Conservation (phyloP, 2,797 vertebrate genomes). For the Mionectes olivaceus region DNA sequence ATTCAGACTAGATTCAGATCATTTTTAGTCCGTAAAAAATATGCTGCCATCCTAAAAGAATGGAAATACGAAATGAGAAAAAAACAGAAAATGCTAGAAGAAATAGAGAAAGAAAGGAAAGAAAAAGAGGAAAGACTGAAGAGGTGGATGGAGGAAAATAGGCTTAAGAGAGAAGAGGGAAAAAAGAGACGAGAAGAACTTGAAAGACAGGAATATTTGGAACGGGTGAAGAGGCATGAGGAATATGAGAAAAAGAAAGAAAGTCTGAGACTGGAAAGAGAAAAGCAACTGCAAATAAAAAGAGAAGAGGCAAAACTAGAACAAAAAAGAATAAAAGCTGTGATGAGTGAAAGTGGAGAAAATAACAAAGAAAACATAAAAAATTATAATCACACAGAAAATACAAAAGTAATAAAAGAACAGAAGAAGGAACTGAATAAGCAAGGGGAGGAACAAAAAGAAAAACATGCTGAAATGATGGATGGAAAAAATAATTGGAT, state of each 20-base stretch:
- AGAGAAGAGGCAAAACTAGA: neutral
- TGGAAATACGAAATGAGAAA: slow-evolving; percentile 47
- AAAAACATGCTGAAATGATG: neutral
- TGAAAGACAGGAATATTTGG: slow-evolving; percentile 59
- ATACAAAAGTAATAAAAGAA: neutral
- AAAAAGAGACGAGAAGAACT: slow-evolving; percentile 54
- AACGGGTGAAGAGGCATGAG: slow-evolving; percentile 49
- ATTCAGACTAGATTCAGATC: slow-evolving; percentile 82
- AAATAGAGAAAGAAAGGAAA: slow-evolving; percentile 66
- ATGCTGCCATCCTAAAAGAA: slow-evolving; percentile 68
- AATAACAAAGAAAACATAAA: neutral
- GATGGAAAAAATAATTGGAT: neutral
- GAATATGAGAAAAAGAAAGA: slow-evolving; percentile 79
- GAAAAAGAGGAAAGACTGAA: slow-evolving; percentile 72
- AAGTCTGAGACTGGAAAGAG: slow-evolving; percentile 66
- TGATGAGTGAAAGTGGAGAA: neutral
- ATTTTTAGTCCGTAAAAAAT: slow-evolving; percentile 66
- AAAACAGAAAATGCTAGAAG: slow-evolving; percentile 35
- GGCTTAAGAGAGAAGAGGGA: slow-evolving; percentile 45
- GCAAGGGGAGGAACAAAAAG: neutral
- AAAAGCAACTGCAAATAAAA: slow-evolving; percentile 47
- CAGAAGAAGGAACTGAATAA: neutral
- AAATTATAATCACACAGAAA: neutral
- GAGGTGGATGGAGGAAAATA: slow-evolving; percentile 60
- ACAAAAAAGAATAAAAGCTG: neutral